Evolutionary conservation across 1,140 invertebrate genomes (phyloP).

Genomic region (Pollicipes pollicipes): DNA sequence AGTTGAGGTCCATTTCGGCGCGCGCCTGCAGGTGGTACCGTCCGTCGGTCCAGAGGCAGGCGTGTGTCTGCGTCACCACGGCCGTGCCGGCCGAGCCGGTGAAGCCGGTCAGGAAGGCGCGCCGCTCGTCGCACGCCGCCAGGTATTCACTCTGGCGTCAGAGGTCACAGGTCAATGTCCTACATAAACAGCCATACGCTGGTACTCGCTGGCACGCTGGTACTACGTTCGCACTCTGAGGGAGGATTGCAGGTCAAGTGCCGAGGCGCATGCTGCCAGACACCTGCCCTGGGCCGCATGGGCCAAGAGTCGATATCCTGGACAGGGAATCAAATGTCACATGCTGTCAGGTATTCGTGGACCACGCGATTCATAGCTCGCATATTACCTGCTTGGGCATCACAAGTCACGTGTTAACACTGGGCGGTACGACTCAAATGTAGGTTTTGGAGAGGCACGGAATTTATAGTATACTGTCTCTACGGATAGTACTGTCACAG

Average conservation of each 20-base stretch:
- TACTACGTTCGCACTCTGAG: not conserved
- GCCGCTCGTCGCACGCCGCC: conserved; percentile 54
- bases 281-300: not conserved
- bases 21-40: conserved; percentile 74
- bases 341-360: not conserved
- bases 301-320: not conserved
- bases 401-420: too few species aligned
- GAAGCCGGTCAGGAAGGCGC: conserved; percentile 69
- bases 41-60: conserved; percentile 89
- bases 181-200: too few species aligned
- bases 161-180: conserved; percentile 4
- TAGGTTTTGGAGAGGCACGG: too few species aligned
- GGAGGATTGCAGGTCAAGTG: not conserved
- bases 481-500: too few species aligned
- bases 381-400: too few species aligned
- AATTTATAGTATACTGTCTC: too few species aligned
- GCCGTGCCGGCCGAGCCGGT: conserved; percentile 78
- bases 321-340: not conserved
- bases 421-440: too few species aligned
- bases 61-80: conserved; percentile 55
- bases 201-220: too few species aligned
- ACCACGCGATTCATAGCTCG: too few species aligned
- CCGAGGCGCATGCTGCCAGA: not conserved
- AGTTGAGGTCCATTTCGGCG: conserved; percentile 41
- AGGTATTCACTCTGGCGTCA: conserved; percentile 66